phyloP scores from a whole-genome alignment of 2,888 invertebrate species.

The Drosophila putrida region DNA sequence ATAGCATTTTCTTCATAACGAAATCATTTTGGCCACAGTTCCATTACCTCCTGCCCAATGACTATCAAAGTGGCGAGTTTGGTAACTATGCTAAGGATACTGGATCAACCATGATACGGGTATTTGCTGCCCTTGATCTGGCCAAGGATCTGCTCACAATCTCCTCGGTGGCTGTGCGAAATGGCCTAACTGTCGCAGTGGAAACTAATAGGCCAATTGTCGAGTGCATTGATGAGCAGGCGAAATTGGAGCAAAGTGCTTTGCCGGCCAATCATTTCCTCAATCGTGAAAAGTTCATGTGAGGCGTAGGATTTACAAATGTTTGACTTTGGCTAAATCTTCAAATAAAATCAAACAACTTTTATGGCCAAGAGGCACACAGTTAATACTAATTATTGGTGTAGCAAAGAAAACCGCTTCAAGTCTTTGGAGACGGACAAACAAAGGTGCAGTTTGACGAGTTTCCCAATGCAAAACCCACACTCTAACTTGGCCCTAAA shows the following conservation, averaged over 20 bases:
- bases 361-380: slow-evolving; percentile 16
- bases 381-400: slow-evolving; percentile 46
- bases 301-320: not conserved
- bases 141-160: slow-evolving; percentile 89
- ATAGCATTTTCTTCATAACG: slow-evolving; percentile 90
- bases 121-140: slow-evolving; percentile 89
- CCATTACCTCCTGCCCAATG: slow-evolving; percentile 92
- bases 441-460: slow-evolving; percentile 44
- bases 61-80: slow-evolving; percentile 93
- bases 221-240: slow-evolving; percentile 87
- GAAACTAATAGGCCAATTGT: slow-evolving; percentile 87
- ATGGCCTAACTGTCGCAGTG: slow-evolving; percentile 88
- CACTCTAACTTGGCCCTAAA: slow-evolving; percentile 16
- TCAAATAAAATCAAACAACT: slow-evolving; percentile 22
- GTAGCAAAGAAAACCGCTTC: slow-evolving; percentile 35
- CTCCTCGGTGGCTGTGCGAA: slow-evolving; percentile 88
- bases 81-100: slow-evolving; percentile 90
- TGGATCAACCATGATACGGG: slow-evolving; percentile 89
- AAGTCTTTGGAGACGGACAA: slow-evolving; percentile 30
- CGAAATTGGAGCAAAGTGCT: slow-evolving; percentile 82
- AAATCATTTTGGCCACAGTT: slow-evolving; percentile 93
- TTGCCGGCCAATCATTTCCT: slow-evolving; percentile 87
- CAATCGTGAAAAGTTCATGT: slow-evolving; percentile 84
- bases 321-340: not conserved
- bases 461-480: slow-evolving; percentile 41